A percentile compares a stretch with the other conserved stretches of the same genome.
Conservation (phyloP, 2,888 invertebrate genomes). For the Bembecia ichneumoniformis region DNA sequence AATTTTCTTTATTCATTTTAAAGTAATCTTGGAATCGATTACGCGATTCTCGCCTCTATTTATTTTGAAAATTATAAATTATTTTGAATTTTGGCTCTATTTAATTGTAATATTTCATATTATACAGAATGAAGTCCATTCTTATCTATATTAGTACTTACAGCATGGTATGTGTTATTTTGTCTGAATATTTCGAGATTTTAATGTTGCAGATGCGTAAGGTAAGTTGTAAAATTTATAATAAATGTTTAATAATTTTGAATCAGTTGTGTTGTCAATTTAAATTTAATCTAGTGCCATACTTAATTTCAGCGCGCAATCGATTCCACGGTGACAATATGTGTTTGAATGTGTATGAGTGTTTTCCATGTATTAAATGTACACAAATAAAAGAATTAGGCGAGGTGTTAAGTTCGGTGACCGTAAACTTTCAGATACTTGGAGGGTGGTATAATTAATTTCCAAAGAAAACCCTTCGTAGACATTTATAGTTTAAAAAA, state of each 20-base stretch:
- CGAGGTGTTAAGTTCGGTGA: slow-evolving; percentile 3
- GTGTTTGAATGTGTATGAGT: slow-evolving; percentile 30
- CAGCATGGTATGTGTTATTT: slow-evolving; percentile 45
- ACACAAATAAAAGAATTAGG: slow-evolving; percentile 4
- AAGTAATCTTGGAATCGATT: slow-evolving; percentile 60
- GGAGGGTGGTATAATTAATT: slow-evolving; percentile 50
- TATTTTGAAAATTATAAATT: slow-evolving; percentile 12
- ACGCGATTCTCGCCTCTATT: slow-evolving; percentile 37
- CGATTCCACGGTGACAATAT: slow-evolving; percentile 57
- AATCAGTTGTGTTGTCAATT: slow-evolving; percentile 2
- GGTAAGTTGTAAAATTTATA: slow-evolving; percentile 45
- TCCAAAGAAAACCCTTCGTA: slow-evolving; percentile 18
- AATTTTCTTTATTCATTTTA: background rate
- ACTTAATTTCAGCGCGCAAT: slow-evolving; percentile 36
- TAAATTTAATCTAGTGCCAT: slow-evolving; percentile 14
- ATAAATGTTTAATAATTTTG: slow-evolving; percentile 9
- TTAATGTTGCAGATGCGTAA: slow-evolving; percentile 24
- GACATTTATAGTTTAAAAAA: slow-evolving; percentile 9
- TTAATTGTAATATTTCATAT: slow-evolving; percentile 1
- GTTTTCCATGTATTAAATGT: slow-evolving; percentile 12
- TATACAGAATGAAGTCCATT: no score
- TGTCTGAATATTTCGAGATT: slow-evolving; percentile 10
- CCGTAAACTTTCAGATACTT: slow-evolving; percentile 48
- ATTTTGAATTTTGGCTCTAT: background rate
- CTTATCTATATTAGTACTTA: slow-evolving; percentile 6